Conservation (phyloP, 2,797 vertebrate genomes). For the Acropternis orthonyx region DNA sequence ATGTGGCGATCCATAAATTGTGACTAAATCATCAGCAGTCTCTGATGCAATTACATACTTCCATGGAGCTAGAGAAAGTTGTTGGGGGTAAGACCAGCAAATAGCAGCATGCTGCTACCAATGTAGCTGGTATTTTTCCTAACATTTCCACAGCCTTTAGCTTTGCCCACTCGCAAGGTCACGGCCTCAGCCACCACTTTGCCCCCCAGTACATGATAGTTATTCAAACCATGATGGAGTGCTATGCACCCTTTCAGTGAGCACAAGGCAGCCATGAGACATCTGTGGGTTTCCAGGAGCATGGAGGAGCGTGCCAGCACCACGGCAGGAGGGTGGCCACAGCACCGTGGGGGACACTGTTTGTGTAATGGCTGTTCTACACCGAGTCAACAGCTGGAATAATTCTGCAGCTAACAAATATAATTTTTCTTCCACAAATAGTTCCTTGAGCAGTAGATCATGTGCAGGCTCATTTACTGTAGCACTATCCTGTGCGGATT, state of each 20-base stretch:
- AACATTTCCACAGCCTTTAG: neutral
- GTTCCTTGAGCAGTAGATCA: neutral
- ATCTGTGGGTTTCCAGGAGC: neutral
- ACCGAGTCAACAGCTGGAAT: neutral
- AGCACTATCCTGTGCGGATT: neutral
- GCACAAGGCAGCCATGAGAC: neutral
- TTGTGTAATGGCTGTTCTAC: neutral
- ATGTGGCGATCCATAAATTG: neutral
- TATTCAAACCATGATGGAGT: neutral
- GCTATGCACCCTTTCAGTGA: neutral
- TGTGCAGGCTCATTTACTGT: neutral
- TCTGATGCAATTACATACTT: neutral
- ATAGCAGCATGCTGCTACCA: neutral
- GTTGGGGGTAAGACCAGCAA: neutral
- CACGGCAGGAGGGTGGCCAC: fast-evolving
- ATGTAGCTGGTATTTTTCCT: neutral
- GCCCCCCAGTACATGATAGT: neutral
- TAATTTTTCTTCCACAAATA: neutral
- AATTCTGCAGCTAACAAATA: neutral
- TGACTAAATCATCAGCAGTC: neutral
- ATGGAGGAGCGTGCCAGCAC: fast-evolving
- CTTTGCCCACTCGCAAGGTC: neutral
- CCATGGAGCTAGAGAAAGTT: neutral
- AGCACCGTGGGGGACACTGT: fast-evolving
- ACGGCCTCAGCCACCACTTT: neutral